Conservation (phyloP, 2,797 vertebrate species). For the Anomalospiza imberbis region DNA sequence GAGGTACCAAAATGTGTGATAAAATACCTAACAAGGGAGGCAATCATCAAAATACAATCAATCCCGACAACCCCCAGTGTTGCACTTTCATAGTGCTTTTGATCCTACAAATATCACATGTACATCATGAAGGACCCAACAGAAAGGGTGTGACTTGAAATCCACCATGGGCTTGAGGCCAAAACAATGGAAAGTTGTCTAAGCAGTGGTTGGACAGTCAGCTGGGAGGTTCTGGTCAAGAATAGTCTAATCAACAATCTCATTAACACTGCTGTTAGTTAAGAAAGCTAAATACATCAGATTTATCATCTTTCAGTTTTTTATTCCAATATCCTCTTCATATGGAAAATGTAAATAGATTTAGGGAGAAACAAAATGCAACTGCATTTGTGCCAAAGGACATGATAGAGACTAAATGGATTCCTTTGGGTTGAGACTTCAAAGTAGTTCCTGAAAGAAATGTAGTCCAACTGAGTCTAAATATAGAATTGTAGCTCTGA, state of each 20-base stretch:
- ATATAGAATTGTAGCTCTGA: neutral
- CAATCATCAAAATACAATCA: neutral
- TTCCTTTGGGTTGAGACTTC: neutral
- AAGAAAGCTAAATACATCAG: neutral
- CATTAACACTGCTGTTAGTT: neutral
- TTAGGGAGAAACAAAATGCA: neutral
- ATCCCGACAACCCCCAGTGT: neutral
- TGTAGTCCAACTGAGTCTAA: neutral
- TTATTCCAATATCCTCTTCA: neutral
- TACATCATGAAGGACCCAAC: neutral
- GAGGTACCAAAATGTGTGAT: neutral
- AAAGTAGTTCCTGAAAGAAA: neutral
- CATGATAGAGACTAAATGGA: neutral
- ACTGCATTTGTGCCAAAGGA: neutral
- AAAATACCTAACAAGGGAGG: neutral
- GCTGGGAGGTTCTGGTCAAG: neutral
- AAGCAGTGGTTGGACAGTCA: neutral
- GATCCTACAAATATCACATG: neutral
- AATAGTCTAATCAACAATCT: neutral
- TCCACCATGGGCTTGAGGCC: neutral
- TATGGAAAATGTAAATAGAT: rapidly evolving
- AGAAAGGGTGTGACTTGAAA: neutral
- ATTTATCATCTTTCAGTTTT: neutral
- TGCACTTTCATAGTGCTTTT: neutral
- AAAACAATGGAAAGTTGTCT: neutral